These are phyloP conservation scores for Hirundichthys speculiger DNA, from an alignment of 2,113 vertebrate species.

Conservation along the genomic window DNA sequence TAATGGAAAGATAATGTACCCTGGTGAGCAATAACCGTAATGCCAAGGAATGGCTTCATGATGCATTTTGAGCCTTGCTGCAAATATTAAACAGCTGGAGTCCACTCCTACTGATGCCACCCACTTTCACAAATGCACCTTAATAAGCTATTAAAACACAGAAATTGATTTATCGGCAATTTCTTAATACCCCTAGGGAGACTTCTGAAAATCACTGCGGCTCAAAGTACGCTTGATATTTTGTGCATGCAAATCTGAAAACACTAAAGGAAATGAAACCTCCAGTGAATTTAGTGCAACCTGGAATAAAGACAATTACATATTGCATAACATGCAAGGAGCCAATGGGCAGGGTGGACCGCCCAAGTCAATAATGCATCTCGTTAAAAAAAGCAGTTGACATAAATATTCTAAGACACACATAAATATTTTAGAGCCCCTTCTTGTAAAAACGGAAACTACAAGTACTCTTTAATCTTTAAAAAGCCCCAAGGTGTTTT, in stretches of 20 bases:
- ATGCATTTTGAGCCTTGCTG: conserved; percentile 45
- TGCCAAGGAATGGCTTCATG: conserved; percentile 53
- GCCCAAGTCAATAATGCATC: conserved; percentile 17
- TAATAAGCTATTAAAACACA: conserved; percentile 49
- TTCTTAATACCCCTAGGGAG: conserved; percentile 28
- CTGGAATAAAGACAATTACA: conserved; percentile 23
- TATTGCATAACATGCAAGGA: neutral
- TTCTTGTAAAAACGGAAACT: conserved; percentile 30
- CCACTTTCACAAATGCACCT: conserved; percentile 60
- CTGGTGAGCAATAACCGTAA: conserved; percentile 67
- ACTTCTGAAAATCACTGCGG: conserved; percentile 36
- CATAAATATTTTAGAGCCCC: conserved; percentile 36
- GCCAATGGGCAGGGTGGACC: neutral
- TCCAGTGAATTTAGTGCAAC: conserved; percentile 9
- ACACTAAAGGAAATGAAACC: conserved; percentile 28
- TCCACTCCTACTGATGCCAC: conserved; percentile 43
- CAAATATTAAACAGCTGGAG: conserved; percentile 63
- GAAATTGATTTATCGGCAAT: conserved; percentile 54
- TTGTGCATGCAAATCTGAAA: conserved; percentile 22
- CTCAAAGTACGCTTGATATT: neutral
- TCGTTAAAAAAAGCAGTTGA: conserved; percentile 24
- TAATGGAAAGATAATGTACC: conserved; percentile 73
- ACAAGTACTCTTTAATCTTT: conserved; percentile 45
- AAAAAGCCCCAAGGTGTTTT: conserved; percentile 34
- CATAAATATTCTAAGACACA: conserved; percentile 28